Base-by-base conservation (phyloP, 1,140 invertebrate genomes). In the Archegozetes longisetosus region DNA sequence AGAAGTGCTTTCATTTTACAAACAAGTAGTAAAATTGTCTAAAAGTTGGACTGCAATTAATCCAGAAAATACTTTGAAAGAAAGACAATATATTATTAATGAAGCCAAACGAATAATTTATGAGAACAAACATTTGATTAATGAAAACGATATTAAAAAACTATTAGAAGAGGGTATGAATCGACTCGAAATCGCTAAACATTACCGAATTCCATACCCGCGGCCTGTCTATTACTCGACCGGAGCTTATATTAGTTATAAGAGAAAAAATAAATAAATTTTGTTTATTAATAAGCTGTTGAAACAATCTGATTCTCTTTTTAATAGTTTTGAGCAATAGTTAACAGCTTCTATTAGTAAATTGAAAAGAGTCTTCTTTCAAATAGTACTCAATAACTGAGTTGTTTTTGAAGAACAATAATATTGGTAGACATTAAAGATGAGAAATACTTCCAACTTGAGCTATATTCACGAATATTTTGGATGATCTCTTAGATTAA, bases 131-230 rank as follows among this genome's bases (percentile, higher is more conserved):
- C 20, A 49, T 50, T 48, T 58, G n/a, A 49, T 12, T 9, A 24
- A 48, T 48, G 55, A 58, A 22, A 25, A 17, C 1, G 22, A 47
- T 2, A 50, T 58, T 1, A 58, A 49, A 40, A n/a, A 49, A n/a
- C 14, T n/a, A 24, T 20, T 58, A 17, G n/a, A 62, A 14, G 20
- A 50, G 58, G 27, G 22, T 40, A 24, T 17, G 26, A 58, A 50
- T 9, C 32, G 55, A 17, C 14, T 60, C 17, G 17, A 62, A 59
- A 32, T 62, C 12, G 61, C 55, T 47, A 25, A 28, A 62, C 46
- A 62, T 50, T 62, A 62, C 48, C 6, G 23, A 2, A 59, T 58
- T 2, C 56, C 61, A 6, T 62, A 62, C 32, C n/a, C 27, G 22
- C 23, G 49, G 14, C 61, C 55, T 9, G 60, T 27, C 23, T 47